Base-by-base conservation (phyloP, 2,888 invertebrate genomes). In the Limnephilus lunatus region DNA sequence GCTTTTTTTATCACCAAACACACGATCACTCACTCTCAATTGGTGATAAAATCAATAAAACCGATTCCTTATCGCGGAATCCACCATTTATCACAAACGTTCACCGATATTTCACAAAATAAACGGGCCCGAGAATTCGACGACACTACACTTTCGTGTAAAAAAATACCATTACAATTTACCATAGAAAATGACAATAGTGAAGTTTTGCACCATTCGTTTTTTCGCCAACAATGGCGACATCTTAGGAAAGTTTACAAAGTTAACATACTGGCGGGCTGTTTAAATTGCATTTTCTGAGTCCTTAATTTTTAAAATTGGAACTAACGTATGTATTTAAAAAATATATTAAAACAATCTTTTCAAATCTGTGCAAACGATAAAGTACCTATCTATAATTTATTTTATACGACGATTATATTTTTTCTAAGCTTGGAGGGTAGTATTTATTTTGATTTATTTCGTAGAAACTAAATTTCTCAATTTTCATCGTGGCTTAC, bases 61-160 rank as follows among this genome's bases (percentile, higher is more conserved):
- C n/a, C n/a, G 86, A 44, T 44, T 35, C 15, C 30, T 86, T 39
- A 86, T 44, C 86, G 12, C 39, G 44, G n/a, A 39, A 86, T 86
- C n/a, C 39, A 39, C 44, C 39, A 48, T 15, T 44, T 39, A 86
- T 39, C 86, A 86, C 86, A 30, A 86, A 86, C 9, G 9, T n/a
- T 68, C 68, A 68, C 68, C 9, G 25, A 68, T n/a, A 86, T 86
- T 86, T 48, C 35, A 86, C 30, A 44, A 30, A 39, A 86, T 35
- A 88, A 53, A 88, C 88, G 32, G 53, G 32, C 68, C 68, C 7
- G 31, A 68, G 4, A 88, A 88, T 88, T 68, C 88, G 88, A 68
- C 68, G 35, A 32, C 88, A 68, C 88, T 88, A 35, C 88, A 88
- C 88, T 80, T 68, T 68, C 88, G n/a, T 15, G 88, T 14, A 68